Evolutionary conservation across 2,113 vertebrate genomes (phyloP), one percentile per base, ranked within the genome.

Genomic region (Dermatemys mawii): DNA sequence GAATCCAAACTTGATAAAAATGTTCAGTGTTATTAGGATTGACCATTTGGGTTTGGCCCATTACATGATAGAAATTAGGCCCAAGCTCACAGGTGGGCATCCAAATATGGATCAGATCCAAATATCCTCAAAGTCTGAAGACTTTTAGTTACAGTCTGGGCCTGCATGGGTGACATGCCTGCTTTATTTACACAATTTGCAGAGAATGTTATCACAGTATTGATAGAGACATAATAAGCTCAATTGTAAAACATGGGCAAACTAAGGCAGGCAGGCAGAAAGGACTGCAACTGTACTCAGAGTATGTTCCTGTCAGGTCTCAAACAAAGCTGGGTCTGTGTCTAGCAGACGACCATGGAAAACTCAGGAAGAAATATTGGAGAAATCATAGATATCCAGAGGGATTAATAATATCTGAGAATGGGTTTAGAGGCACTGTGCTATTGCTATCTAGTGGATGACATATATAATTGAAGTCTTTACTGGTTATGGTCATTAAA

Each of bases 41-140:
- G 32, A 88, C 90, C 38, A n/a, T 44, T 90, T 67, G 80, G 78
- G 54, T 81, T 90, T 89, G 32, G 93, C 79, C 79, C 76, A 83
- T 9, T 84, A 14, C 22, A 7, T 35, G 29, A 63, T 8, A 35
- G 57, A 35, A 32, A 63, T 91, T 51, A 88, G 32, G 93, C 75
- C 38, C 86, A 79, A 94, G 57, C 55, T 78, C 78, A 11, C 82
- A 53, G 86, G 35, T 6, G 2, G 50, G 35, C 86, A 81, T 81
- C 88, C 89, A 88, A 93, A 86, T 57, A 83, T 63, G 2, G n/a
- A 90, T 75, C 84, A 63, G 32, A 32, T 63, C 29, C 32, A 63
- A 63, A 63, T 32, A 63, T 35, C 57, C 29, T 63, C 57, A 63
- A 63, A 63, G 32, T 17, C 57, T 63, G 57, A 63, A 63, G 32